A percentile compares a stretch with the other conserved stretches of the same genome.
Evolutionary conservation across 2,888 invertebrate genomes (phyloP).

Genomic region (Muschampia plurimacula): DNA sequence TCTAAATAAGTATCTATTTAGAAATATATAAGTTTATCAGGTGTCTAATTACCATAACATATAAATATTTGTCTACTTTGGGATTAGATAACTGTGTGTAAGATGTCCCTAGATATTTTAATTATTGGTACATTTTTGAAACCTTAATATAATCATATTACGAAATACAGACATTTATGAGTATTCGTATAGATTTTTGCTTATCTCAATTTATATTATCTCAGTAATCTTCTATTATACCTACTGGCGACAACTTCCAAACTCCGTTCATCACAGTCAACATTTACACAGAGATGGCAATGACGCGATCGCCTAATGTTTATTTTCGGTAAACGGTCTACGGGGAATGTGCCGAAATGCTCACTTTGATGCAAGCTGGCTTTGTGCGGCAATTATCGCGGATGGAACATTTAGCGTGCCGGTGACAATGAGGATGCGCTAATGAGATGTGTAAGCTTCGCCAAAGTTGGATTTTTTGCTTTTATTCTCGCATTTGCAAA

Average conservation of each 20-base stretch:
- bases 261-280: slow-evolving; percentile 20
- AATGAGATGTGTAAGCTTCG: slow-evolving; percentile 55
- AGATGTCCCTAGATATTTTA: too few species aligned
- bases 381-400: slow-evolving; percentile 74
- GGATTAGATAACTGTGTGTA: too few species aligned
- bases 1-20: too few species aligned
- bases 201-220: not conserved
- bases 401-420: slow-evolving; percentile 66
- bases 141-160: too few species aligned
- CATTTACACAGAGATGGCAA: slow-evolving; percentile 26
- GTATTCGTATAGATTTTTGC: not conserved
- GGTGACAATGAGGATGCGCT: slow-evolving; percentile 77
- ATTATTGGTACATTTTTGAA: too few species aligned
- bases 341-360: slow-evolving; percentile 11
- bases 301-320: slow-evolving; percentile 25
- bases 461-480: slow-evolving; percentile 14
- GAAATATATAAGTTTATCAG: too few species aligned
- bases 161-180: too few species aligned
- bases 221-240: slow-evolving; percentile 5
- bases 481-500: not conserved
- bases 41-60: too few species aligned
- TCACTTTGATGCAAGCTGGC: slow-evolving; percentile 44
- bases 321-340: slow-evolving; percentile 26
- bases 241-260: slow-evolving; percentile 18
- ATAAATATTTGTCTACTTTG: too few species aligned